Conservation (phyloP, 1,140 invertebrate species). For the Leptinotarsa texana region DNA sequence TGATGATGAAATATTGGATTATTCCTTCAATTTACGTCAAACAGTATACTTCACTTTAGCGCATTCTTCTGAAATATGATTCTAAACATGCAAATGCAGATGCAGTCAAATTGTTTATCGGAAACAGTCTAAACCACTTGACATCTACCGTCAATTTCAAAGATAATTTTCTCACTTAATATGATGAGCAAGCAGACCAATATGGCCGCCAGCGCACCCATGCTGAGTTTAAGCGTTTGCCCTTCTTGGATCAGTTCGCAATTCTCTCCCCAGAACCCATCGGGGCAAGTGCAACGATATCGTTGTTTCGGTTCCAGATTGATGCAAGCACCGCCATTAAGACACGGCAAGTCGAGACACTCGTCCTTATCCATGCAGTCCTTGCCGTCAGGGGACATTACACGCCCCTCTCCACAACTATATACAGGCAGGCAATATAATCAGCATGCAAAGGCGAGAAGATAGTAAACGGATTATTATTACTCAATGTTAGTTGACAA, state of each 20-base stretch:
- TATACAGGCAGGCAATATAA: constrained; percentile 27
- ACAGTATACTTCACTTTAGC: no score
- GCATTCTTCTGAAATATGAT: no score
- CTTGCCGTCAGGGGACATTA: constrained; percentile 85
- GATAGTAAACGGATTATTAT: no score
- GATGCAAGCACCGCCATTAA: constrained; percentile 86
- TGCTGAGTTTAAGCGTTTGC: constrained; percentile 88
- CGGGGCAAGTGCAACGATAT: constrained; percentile 83
- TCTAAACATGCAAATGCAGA: no score
- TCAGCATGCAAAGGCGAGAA: background rate
- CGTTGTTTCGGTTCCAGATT: constrained; percentile 84
- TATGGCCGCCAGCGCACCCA: constrained; percentile 91
- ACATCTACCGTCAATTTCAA: background rate
- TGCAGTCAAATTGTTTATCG: no score
- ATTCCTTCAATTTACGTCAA: no score
- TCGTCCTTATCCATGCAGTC: constrained; percentile 93
- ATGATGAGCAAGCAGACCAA: constrained; percentile 92
- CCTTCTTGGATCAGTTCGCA: constrained; percentile 92
- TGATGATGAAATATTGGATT: no score
- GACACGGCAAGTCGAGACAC: constrained; percentile 87
- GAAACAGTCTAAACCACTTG: no score
- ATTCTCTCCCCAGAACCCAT: constrained; percentile 91
- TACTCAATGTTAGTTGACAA: no score
- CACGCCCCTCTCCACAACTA: constrained; percentile 89
- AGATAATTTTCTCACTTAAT: constrained; percentile 74